phyloP scores from a whole-genome alignment of 2,888 invertebrate genomes.

The Cristatella mucedo region DNA sequence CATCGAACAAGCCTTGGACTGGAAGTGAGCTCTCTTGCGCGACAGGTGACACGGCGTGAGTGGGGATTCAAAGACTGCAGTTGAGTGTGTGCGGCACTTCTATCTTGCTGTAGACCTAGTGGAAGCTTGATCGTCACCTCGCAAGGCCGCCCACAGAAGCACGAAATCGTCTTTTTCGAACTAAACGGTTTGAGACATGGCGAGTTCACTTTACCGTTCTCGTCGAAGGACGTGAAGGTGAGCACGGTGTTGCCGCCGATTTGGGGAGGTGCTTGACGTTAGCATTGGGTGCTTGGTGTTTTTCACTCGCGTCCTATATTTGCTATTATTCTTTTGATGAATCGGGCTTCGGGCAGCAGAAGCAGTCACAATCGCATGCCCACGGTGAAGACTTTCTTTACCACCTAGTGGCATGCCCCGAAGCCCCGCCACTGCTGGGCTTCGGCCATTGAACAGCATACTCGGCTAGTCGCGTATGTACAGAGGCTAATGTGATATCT shows the following conservation, averaged over 20 bases:
- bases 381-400: too few species aligned
- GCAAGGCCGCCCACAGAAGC: slow-evolving; percentile 41
- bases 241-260: background rate
- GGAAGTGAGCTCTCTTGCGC: slow-evolving; percentile 42
- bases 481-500: slow-evolving; percentile 2
- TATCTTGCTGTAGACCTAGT: slow-evolving; percentile 60
- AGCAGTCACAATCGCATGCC: too few species aligned
- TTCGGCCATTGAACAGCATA: too few species aligned
- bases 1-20: slow-evolving; percentile 36
- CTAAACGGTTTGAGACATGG: slow-evolving; percentile 77
- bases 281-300: background rate
- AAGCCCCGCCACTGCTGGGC: too few species aligned
- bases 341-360: too few species aligned
- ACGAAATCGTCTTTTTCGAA: slow-evolving; percentile 65
- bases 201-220: slow-evolving; percentile 53
- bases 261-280: background rate
- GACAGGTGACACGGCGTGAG: too few species aligned
- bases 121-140: slow-evolving; percentile 61
- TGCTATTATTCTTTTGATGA: too few species aligned
- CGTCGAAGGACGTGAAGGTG: slow-evolving; percentile 39
- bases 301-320: background rate
- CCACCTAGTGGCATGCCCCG: too few species aligned
- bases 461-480: too few species aligned
- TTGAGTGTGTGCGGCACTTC: slow-evolving; percentile 24
- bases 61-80: too few species aligned